phyloP scores from a whole-genome alignment of 2,113 vertebrate genomes.

The Panthera uncia region DNA sequence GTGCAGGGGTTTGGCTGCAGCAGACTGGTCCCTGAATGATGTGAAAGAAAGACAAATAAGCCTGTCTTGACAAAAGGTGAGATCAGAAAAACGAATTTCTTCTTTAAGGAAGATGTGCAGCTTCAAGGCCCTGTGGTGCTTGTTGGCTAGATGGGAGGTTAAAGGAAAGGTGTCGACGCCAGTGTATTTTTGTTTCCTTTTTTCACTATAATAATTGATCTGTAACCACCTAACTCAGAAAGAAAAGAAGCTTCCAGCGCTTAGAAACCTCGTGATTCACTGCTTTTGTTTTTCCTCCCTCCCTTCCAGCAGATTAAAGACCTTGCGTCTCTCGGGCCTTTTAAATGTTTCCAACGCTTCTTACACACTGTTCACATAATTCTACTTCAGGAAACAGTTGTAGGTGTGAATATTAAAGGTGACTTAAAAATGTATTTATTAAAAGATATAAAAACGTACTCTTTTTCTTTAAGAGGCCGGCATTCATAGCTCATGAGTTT shows the following conservation, averaged over 20 bases:
- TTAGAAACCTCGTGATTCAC: not conserved
- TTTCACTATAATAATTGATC: not conserved
- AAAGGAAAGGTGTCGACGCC: not conserved
- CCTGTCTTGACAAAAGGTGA: not conserved
- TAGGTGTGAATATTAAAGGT: not conserved
- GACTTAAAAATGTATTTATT: not conserved
- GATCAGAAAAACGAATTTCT: not conserved
- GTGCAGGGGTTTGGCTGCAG: not conserved
- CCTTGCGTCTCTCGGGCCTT: not conserved
- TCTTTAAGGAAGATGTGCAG: not conserved
- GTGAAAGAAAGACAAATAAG: not conserved
- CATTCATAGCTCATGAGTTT: not conserved
- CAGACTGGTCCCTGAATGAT: not conserved
- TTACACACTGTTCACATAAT: not conserved
- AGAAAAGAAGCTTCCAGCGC: not conserved
- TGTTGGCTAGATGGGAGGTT: not conserved
- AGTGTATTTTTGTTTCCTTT: not conserved
- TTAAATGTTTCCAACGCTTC: not conserved
- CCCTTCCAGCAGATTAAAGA: not conserved
- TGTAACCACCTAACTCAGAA: not conserved
- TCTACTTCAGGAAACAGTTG: not conserved
- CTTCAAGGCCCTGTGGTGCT: not conserved
- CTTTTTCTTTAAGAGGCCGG: not conserved
- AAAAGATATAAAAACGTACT: not conserved
- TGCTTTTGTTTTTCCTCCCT: not conserved